Base-by-base conservation (phyloP, 2,888 invertebrate genomes). In the Schizaphis graminum region DNA sequence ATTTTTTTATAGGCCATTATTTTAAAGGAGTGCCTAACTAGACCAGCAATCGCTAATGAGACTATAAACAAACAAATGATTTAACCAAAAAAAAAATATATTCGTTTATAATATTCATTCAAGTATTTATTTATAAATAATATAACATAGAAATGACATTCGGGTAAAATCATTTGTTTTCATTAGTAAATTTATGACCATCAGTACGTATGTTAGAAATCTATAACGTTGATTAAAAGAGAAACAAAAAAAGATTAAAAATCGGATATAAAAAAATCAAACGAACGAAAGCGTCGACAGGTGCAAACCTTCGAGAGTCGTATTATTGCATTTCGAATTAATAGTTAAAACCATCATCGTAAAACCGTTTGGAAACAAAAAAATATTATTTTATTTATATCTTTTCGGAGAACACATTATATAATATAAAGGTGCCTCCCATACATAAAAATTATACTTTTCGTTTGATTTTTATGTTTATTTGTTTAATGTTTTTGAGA, bases 331-430 rank as follows among this genome's bases (percentile, higher is more conserved):
- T 87, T 92, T 87, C 41, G 88, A 92, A 92, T 61, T 92, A 92
- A 92, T 67, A 87, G 92, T 88, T 28, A 44, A 44, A 88, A 44
- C 92, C 89, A 89, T 88, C 67, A 88, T 88, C 88, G 24, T 93
- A 89, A 89, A 93, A 89, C 35, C 44, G 88, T 77, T 53, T n/a
- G 44, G 92, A 89, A 44, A 93, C 56, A 93, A 77, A 77, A 89
- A 93, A 93, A n/a, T 44, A 89, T 56, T 41, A 77, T 77, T 41
- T 53, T 89, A 89, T 93, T 89, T 93, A 89, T 44, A 93, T 44
- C 44, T 92, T 87, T 67, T 87, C 47, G 35, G 49, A 87, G 61
- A 87, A 92, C 56, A 28, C 7, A 21, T 44, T 21, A 21, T 53
- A 53, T 53, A 53, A 87, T 35, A 21, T 89, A 77, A 49, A 47